Evolutionary conservation across 30 jellyfish, hydroid and myxozoan species (phyloP), one percentile per base, ranked within the genome.

Genomic region (Turritopsis dohrnii): DNA sequence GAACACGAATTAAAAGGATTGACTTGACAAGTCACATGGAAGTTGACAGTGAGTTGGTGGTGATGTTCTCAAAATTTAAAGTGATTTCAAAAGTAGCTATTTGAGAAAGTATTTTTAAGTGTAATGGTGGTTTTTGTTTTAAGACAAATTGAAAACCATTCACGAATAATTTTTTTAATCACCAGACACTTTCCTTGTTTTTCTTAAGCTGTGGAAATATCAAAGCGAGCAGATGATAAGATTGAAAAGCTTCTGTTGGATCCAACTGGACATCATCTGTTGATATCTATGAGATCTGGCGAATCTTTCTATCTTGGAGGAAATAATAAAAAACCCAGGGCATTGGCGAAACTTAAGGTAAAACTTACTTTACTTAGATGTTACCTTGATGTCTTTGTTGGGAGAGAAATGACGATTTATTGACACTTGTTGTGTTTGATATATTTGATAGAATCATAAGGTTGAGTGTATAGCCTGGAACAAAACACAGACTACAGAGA

Each of bases 221-320:
- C 98, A n/a, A 93, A 93, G 74, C 29, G 94, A 71, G 24, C 90
- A 16, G 98, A 88, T 77, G 98, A 93, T 83, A 79, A 73, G 53
- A 93, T 93, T 4, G 86, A 83, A 54, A 93, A 72, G 74, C 79
- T 93, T 18, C 85, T 88, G 30, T 88, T 93, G 19, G 96, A 93
- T 73, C 95, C 96, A 52, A 75, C 90, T 30, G 98, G 98, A 20
- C 76, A 90, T 74, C 98, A 93, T 86, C 29, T 93, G 82, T 79
- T 93, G 52, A 91, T 93, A 1, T 81, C 96, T 30, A 93, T 93
- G 98, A 85, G 86, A 66, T 88, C 96, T 0, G 77, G 84, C 21
- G 98, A 93, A 31, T 80, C 96, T 17, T 93, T 80, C 75, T 91
- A 93, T 82, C 96, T 93, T 76, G 98, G 98, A 25, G 82, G 96